Evolutionary conservation across 2,113 vertebrate species (phyloP).

Genomic region (Notechis scutatus): DNA sequence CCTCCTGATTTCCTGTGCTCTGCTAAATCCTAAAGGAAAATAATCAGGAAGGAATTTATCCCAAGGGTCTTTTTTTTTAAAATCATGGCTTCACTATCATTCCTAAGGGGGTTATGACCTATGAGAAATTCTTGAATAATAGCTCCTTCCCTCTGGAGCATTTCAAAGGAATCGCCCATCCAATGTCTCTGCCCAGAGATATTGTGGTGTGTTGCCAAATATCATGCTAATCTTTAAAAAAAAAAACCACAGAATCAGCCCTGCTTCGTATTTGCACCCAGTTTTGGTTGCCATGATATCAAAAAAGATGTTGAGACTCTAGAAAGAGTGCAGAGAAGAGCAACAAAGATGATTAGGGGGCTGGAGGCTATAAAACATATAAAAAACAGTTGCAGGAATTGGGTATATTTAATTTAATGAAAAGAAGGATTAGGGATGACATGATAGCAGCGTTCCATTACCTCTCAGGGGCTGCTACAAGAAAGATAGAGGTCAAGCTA

Average conservation of each 20-base stretch:
- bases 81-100: neutral
- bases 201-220: neutral
- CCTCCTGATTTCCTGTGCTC: neutral
- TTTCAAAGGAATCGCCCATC: neutral
- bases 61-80: neutral
- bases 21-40: neutral
- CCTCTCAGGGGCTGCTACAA: neutral
- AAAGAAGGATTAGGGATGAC: neutral
- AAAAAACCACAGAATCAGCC: neutral
- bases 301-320: neutral
- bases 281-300: neutral
- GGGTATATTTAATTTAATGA: neutral
- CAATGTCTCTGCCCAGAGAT: neutral
- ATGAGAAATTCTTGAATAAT: neutral
- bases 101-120: neutral
- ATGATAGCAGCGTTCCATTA: neutral
- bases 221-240: neutral
- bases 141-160: neutral
- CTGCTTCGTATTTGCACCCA: neutral
- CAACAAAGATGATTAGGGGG: neutral
- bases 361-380: neutral
- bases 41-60: neutral
- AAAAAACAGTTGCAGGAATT: neutral
- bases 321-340: neutral
- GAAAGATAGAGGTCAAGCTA: neutral